phyloP scores from a whole-genome alignment of 2,888 invertebrate genomes.

The Zygothrica quintamaculata region DNA sequence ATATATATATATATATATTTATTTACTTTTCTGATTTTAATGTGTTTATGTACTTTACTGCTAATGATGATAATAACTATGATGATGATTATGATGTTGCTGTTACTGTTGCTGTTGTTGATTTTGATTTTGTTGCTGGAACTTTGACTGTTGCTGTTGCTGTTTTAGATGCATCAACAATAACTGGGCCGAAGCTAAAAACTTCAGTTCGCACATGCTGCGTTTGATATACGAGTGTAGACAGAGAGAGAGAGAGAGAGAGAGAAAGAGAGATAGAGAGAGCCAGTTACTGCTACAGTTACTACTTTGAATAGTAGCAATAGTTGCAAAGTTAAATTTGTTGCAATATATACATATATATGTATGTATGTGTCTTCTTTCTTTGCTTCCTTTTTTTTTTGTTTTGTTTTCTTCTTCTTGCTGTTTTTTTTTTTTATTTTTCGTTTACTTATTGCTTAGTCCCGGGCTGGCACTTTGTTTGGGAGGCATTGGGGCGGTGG shows the following conservation, averaged over 20 bases:
- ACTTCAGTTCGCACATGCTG: constrained; percentile 41
- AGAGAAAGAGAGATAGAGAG: not conserved
- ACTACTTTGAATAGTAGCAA: constrained; percentile 25
- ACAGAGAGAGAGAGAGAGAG: not conserved
- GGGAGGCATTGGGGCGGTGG: constrained; percentile 37
- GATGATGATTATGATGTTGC: not conserved
- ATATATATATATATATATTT: constrained; percentile 15
- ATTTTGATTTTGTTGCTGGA: not conserved
- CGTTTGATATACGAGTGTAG: constrained; percentile 16
- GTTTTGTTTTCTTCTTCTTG: constrained; percentile 14
- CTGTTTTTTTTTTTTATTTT: constrained; percentile 20
- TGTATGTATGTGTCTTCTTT: constrained; percentile 8
- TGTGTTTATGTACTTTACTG: constrained; percentile 9
- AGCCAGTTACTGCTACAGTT: constrained; percentile 23
- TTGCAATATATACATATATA: too few species aligned
- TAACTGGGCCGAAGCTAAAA: constrained; percentile 27
- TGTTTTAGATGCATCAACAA: constrained; percentile 21
- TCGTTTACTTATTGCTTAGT: constrained; percentile 54
- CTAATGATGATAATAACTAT: too few species aligned
- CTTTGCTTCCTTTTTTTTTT: constrained; percentile 21
- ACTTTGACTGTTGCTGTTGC: constrained; percentile 24
- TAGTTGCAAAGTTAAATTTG: constrained; percentile 19
- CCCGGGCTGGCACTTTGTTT: constrained; percentile 42
- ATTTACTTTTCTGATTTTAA: not conserved
- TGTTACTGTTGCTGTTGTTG: not conserved